Conservation (phyloP, 53 echinoderm and acorn worm species). For the Holothuria scabra region DNA sequence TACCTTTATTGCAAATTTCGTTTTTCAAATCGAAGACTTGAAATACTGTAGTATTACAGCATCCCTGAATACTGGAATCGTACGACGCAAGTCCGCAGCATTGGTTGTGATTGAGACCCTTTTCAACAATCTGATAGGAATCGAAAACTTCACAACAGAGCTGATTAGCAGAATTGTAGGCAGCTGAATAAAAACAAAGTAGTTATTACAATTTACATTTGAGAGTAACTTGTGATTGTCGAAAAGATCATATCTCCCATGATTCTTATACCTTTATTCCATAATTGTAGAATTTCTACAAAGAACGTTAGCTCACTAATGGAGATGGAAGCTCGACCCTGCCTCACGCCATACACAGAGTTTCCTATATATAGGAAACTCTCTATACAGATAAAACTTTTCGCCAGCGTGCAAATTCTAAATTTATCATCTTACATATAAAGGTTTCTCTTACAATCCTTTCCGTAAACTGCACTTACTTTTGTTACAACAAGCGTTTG, state of each 20-base stretch:
- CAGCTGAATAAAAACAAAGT: neutral
- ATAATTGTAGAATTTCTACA: too few relatives aligned
- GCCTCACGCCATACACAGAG: too few relatives aligned
- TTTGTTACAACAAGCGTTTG: neutral
- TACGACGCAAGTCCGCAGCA: neutral
- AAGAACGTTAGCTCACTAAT: too few relatives aligned
- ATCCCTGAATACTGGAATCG: neutral
- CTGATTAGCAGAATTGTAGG: neutral
- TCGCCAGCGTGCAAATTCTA: neutral
- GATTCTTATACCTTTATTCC: too few relatives aligned
- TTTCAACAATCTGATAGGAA: neutral
- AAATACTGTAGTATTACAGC: neutral
- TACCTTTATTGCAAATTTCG: too few relatives aligned
- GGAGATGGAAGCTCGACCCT: too few relatives aligned
- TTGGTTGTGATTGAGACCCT: neutral
- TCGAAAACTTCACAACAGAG: neutral
- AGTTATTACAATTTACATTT: too few relatives aligned
- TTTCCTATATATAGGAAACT: too few relatives aligned
- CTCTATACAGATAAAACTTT: too few relatives aligned
- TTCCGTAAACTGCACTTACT: neutral
- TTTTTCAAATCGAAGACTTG: neutral
- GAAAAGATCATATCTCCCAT: too few relatives aligned
- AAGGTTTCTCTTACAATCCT: neutral
- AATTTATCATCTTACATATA: neutral
- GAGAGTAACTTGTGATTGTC: too few relatives aligned